phyloP scores from a whole-genome alignment of 1,140 invertebrate species.

The Aleiodes sp. region DNA sequence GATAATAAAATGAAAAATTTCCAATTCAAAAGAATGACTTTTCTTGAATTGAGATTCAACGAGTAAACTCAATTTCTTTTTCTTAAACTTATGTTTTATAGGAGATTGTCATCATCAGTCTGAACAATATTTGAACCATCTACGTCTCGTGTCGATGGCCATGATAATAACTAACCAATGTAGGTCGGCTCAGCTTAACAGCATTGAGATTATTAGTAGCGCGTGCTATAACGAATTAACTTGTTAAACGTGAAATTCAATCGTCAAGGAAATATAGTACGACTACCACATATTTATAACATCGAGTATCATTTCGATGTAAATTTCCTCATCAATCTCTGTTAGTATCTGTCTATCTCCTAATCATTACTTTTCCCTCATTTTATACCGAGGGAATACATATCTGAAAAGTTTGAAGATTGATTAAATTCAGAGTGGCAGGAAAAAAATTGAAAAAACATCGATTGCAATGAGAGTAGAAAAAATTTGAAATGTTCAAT shows the following conservation, averaged over 20 bases:
- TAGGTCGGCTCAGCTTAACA: constrained; percentile 37
- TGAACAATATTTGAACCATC: constrained; percentile 31
- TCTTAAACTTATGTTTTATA: too few species aligned
- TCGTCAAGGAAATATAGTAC: constrained; percentile 1
- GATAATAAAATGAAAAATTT: too few species aligned
- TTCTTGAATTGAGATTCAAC: too few species aligned
- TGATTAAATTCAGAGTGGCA: not conserved
- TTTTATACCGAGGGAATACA: not conserved
- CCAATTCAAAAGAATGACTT: too few species aligned
- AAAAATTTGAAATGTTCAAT: not conserved
- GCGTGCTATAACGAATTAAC: constrained; percentile 27
- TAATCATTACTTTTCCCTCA: too few species aligned
- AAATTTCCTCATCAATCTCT: too few species aligned
- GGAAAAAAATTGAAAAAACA: not conserved
- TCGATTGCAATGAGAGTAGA: too few species aligned
- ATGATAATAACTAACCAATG: constrained; percentile 40
- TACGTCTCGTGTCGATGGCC: constrained; percentile 44
- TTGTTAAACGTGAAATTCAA: constrained; percentile 32
- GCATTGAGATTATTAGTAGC: constrained; percentile 40
- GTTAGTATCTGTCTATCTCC: too few species aligned
- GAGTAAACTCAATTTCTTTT: too few species aligned
- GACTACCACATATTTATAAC: not conserved
- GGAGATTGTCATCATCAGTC: not conserved
- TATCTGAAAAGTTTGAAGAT: not conserved
- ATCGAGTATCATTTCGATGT: too few species aligned